Evolutionary conservation across 2,797 vertebrate species (phyloP).

Genomic region (Antennarius maculatus): DNA sequence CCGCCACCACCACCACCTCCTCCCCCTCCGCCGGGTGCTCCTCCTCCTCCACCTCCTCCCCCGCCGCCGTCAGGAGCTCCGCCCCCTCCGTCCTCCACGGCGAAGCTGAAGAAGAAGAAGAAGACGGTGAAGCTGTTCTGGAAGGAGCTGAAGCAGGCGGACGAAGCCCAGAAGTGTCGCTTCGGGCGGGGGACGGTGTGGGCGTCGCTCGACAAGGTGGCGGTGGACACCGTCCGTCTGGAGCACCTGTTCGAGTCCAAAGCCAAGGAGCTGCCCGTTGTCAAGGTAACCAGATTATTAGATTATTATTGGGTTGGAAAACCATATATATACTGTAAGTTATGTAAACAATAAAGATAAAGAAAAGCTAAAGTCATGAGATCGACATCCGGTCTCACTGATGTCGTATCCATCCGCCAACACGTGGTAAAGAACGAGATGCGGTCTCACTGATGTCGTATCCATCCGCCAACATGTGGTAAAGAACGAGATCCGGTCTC

Average conservation of each 20-base stretch:
- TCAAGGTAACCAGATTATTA: slow-evolving; percentile 84
- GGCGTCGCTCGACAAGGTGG: slow-evolving; percentile 89
- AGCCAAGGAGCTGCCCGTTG: slow-evolving; percentile 86
- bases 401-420: too few relatives aligned
- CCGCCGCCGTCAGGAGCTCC: not conserved
- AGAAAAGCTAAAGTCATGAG: too few relatives aligned
- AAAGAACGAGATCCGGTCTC: too few relatives aligned
- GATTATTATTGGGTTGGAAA: too few relatives aligned
- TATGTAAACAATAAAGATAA: too few relatives aligned
- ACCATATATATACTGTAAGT: too few relatives aligned
- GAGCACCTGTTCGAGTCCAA: slow-evolving; percentile 96
- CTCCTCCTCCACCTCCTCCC: slow-evolving; percentile 9
- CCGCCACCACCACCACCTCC: slow-evolving; percentile 38
- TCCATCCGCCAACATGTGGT: too few relatives aligned
- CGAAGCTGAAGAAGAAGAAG: slow-evolving; percentile 87
- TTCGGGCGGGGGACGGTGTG: slow-evolving; percentile 92
- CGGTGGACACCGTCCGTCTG: slow-evolving; percentile 86
- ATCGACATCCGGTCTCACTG: too few relatives aligned
- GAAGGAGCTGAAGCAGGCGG: slow-evolving; percentile 89
- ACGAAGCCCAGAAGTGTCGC: slow-evolving; percentile 73
- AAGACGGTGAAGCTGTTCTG: slow-evolving; percentile 97
- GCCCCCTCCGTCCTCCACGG: slow-evolving; percentile 16
- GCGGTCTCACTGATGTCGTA: too few relatives aligned
- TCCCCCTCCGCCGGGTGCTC: not conserved
- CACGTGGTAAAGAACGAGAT: too few relatives aligned